Base-by-base conservation (phyloP, 2,888 invertebrate species). In the Parnassius smintheus region DNA sequence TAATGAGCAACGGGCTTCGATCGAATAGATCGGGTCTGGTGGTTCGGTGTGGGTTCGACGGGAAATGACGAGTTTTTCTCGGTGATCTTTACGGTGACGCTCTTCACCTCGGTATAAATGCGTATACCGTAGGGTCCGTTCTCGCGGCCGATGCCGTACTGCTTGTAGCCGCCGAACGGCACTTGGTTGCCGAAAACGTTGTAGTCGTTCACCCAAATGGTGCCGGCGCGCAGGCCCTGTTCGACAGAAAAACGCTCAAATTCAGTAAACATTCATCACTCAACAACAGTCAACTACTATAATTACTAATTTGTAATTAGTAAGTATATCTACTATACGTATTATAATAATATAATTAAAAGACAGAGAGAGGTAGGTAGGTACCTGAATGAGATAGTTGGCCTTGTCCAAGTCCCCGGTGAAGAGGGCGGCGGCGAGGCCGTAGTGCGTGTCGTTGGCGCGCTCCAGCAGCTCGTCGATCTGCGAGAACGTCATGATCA, bases 111-210 rank as follows among this genome's bases (percentile, higher is more conserved):
- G 0, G 97, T 97, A 87, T 99, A 99, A 74, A 96, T 96, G 69
- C 95, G 92, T 66, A 99, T 92, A 35, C 98, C 99, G 85, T 99
- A 98, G 78, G 98, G 25, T 25, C 25, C 4, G 25, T 3, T 25
- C 25, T 25, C 25, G 2, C 25, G 3, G 25, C 3, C 25, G 76
- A 97, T 93, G 2, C 99, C 99, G 0, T 98, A 98, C 94, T 97
- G 96, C 90, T 99, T 99, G 92, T 94, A 99, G 1, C 99, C 99
- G 56, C 99, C 99, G 88, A 99, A 99, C 0, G 99, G 99, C 35
- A 96, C 94, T 18, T 79, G 25, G 2, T 95, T 93, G 13, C 94
- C 93, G 73, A 97, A 93, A 1, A 94, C 94, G 85, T 99, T 98
- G 92, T 98, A 99, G 72, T 98, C 97, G 86, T 99, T 99, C 51